Conservation (phyloP, 2,113 vertebrate genomes). For the Chionis minor region DNA sequence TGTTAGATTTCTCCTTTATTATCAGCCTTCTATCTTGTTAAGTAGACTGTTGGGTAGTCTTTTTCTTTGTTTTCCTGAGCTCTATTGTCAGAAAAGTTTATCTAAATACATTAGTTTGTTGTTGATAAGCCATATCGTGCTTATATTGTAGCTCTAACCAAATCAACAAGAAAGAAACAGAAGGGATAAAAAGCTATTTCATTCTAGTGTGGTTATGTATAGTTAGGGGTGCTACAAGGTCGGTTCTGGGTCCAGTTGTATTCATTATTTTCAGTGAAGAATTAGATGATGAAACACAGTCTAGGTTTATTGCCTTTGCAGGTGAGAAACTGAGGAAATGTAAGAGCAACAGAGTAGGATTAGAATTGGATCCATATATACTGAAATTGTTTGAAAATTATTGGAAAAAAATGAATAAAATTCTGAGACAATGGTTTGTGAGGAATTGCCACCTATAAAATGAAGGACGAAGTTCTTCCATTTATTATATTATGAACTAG, state of each 20-base stretch:
- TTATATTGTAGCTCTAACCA: not conserved
- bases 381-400: not conserved
- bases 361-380: not conserved
- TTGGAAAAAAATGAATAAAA: not conserved
- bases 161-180: not conserved
- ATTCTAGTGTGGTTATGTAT: not conserved
- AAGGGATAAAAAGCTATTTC: not conserved
- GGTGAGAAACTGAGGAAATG: not conserved
- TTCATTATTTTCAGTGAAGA: not conserved
- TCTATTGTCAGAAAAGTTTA: not conserved
- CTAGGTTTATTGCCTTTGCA: not conserved
- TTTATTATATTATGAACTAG: not conserved
- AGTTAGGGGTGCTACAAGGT: not conserved
- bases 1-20: not conserved
- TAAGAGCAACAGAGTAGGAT: not conserved
- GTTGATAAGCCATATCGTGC: not conserved
- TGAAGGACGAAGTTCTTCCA: accelerated
- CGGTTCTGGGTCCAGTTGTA: not conserved
- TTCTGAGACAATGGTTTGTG: not conserved
- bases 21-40: not conserved
- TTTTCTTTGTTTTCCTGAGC: not conserved
- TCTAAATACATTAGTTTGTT: not conserved
- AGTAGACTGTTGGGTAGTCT: not conserved
- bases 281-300: not conserved
- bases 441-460: not conserved